phyloP scores from a whole-genome alignment of 2,113 vertebrate species.

The Rhinogobius similis region DNA sequence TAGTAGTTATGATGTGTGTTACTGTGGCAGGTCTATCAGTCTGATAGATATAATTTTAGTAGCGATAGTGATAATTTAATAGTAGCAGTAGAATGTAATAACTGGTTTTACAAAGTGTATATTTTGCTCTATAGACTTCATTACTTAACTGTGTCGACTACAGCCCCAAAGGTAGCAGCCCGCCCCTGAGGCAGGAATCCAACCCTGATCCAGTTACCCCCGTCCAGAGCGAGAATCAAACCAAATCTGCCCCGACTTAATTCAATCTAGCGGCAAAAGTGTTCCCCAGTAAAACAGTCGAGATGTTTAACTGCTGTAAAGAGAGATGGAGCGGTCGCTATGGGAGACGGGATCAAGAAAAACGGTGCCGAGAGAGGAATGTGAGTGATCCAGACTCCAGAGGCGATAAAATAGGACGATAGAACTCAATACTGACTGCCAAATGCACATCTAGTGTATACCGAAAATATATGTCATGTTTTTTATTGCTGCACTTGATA shows the following conservation, averaged over 20 bases:
- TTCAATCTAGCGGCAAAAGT: constrained; percentile 37
- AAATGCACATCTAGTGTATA: no score
- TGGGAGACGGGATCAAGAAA: background rate
- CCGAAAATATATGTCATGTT: no score
- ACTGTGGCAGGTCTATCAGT: no score
- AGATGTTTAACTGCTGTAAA: constrained; percentile 29
- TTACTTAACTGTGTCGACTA: no score
- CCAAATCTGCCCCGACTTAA: constrained; percentile 31
- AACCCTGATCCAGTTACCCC: constrained; percentile 51
- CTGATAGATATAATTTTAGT: no score
- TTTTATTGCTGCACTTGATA: no score
- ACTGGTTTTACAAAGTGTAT: no score
- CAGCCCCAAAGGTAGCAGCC: constrained; percentile 32
- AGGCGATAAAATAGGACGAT: background rate
- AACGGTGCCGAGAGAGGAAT: background rate
- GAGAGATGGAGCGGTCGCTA: background rate
- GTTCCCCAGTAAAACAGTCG: constrained; percentile 41
- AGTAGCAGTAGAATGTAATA: no score
- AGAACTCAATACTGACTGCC: background rate
- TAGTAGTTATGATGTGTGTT: no score
- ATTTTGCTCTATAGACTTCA: no score
- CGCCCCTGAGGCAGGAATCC: constrained; percentile 35
- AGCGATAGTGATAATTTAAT: no score
- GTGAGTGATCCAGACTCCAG: background rate
- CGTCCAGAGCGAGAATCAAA: constrained; percentile 30